Evolutionary conservation across 53 echinoderm and acorn worm genomes (phyloP), one percentile per base, ranked within the genome.

Genomic region (Glandiceps talaboti): DNA sequence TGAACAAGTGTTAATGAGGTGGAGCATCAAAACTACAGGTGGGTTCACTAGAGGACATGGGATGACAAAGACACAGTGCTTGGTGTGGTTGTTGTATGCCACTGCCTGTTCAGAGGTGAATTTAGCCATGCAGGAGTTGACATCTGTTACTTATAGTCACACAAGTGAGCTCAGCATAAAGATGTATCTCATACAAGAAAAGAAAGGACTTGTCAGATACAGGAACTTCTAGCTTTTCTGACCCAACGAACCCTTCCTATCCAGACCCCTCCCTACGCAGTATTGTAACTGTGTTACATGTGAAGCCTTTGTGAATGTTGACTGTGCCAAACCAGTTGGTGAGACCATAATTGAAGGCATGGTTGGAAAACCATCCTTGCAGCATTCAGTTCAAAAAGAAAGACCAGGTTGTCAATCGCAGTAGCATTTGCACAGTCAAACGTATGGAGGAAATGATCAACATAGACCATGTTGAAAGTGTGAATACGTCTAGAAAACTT

Each of bases 121-220:
- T 81, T 45, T 30, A 31, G 84, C 81, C 80, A 88, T 88, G 84
- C 84, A 88, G 32, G 84, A 88, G 28, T 84, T 88, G 80, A 84
- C 0, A 31, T 14, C 80, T 30, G n/a, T n/a, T 45, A 80, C 84
- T 73, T 14, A 80, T 32, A 80, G 81, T 75, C 31, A 30, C 28
- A 88, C 84, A 25, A 84, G 81, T 74, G 84, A 84, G 75, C n/a
- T n/a, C 84, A 84, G 73, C 87, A 87, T 26, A 83, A 76, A 87
- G 87, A 87, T 14, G 33, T 26, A 33, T 29, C 84, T 29, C 73
- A 80, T 30, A 75, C 84, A 33, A 87, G 84, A 80, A 80, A 76
- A n/a, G n/a, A n/a, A n/a, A 30, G 73, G 29, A 0, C 79, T 81
- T 80, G 88, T n/a, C n/a, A n/a, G n/a, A n/a, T n/a, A n/a, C n/a